A percentile compares a stretch with the other conserved stretches of the same genome.
Evolutionary conservation across 2,888 invertebrate genomes (phyloP).

Genomic region (Acanthococcus lagerstroemiae): DNA sequence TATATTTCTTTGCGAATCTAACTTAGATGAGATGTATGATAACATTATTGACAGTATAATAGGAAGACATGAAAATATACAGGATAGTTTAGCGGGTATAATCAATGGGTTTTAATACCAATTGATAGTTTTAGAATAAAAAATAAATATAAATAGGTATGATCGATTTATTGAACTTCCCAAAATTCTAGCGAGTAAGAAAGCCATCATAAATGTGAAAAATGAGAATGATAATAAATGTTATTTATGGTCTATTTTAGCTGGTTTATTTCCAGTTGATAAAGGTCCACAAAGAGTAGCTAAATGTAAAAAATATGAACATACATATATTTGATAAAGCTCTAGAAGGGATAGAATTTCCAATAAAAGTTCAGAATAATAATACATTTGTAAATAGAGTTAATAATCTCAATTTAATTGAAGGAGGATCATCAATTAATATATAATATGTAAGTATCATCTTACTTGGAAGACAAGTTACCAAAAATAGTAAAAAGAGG

Average conservation of each 20-base stretch:
- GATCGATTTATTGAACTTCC: slow-evolving; percentile 4
- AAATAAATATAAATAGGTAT: slow-evolving; percentile 10
- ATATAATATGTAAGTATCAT: not conserved
- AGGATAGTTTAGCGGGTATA: slow-evolving; percentile 6
- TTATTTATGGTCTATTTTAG: not conserved
- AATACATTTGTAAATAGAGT: slow-evolving; percentile 13
- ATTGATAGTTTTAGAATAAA: slow-evolving; percentile 3
- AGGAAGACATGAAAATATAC: slow-evolving; percentile 11
- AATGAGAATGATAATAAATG: slow-evolving; percentile 8
- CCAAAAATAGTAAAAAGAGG: slow-evolving; percentile 5
- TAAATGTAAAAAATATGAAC: slow-evolving; percentile 1
- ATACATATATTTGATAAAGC: slow-evolving; percentile 10
- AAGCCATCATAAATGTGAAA: not conserved
- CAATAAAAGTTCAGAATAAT: slow-evolving; percentile 1
- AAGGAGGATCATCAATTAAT: slow-evolving; percentile 12
- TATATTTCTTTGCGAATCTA: not conserved
- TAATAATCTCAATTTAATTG: slow-evolving; percentile 11
- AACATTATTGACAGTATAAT: slow-evolving; percentile 3
- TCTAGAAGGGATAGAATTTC: slow-evolving; percentile 9
- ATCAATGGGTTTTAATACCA: slow-evolving; percentile 2
- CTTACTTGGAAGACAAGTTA: slow-evolving; percentile 4
- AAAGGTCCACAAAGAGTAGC: slow-evolving; percentile 1
- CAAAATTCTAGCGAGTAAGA: not conserved
- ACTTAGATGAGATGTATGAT: slow-evolving; percentile 6
- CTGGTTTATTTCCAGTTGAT: not conserved